Percentiles rank a stretch among this genome's conserved stretches.
Conservation (phyloP, 1,140 invertebrate genomes). For the Habropoda laboriosa region DNA sequence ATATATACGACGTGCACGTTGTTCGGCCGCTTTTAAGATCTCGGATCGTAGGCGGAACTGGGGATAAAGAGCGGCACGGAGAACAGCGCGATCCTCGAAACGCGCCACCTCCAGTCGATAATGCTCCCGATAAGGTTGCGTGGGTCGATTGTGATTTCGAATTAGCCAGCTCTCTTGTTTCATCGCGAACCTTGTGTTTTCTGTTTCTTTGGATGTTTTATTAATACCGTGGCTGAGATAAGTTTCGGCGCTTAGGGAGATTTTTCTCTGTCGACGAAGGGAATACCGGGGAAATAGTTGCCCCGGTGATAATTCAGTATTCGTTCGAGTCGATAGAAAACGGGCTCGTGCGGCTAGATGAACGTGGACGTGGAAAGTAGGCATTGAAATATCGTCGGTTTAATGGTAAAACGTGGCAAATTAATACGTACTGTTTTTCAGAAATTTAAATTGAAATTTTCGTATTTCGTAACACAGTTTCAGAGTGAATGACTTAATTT, state of each 20-base stretch:
- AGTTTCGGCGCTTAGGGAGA: not conserved
- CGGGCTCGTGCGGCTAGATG: no score
- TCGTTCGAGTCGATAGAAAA: not conserved
- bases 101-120: conserved; percentile 12
- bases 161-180: not conserved
- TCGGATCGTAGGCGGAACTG: conserved; percentile 11
- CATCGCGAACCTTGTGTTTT: not conserved
- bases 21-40: not conserved
- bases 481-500: no score
- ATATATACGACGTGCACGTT: not conserved
- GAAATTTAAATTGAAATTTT: no score
- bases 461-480: no score
- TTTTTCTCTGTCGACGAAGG: not conserved
- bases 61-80: not conserved
- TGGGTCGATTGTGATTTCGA: conserved; percentile 19
- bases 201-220: conserved; percentile 11
- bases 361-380: no score
- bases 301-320: not conserved
- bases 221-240: not conserved
- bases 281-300: not conserved
- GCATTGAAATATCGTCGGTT: no score
- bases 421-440: no score
- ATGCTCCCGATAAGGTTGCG: conserved; percentile 13
- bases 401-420: no score
- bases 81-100: not conserved